Evolutionary conservation across 2,113 vertebrate species (phyloP), one percentile per base, ranked within the genome.

Genomic region (Onychostruthus taczanowskii): DNA sequence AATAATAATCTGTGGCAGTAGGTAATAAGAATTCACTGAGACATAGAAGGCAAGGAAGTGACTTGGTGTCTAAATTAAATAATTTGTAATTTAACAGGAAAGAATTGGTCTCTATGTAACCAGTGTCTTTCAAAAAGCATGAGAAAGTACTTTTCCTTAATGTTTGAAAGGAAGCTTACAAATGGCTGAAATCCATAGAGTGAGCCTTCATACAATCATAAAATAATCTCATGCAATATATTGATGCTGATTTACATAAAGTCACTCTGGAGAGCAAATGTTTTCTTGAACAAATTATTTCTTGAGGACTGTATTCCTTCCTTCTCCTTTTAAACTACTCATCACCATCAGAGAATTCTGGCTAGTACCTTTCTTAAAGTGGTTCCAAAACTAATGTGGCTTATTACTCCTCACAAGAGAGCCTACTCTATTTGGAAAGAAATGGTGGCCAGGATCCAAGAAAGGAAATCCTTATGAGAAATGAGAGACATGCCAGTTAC

Each of bases 221-320:
- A 85, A 89, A 84, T 59, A 81, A 47, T 90, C 66, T 75, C 39
- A 37, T 55, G 37, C 50, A 72, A 33, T 84, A 35, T 62, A 68
- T 30, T 61, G 52, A 52, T 75, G 67, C 31, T 94, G 55, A 69
- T 93, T 75, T 94, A 53, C 27, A 91, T 72, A 77, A 87, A 93
- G 26, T 59, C 18, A 2, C 50, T 93, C 37, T 41, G 47, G 26
- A 87, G 31, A 56, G 73, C 39, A 90, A 77, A 66, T 90, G 55
- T 81, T 94, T 95, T 89, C 58, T 68, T 93, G 58, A 92, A 75
- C 23, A 68, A 90, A 92, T 76, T 78, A 27, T 84, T 94, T 94
- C 39, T 77, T 76, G 33, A 83, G 39, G 50, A 67, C 58, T 79
- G 11, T 73, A 76, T 77, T 89, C 20, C 55, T 90, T 66, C n/a